Evolutionary conservation across 92 coral and sea anemone genomes (phyloP), one percentile per base, ranked within the genome.

Genomic region (Anthopleura xanthogrammica): DNA sequence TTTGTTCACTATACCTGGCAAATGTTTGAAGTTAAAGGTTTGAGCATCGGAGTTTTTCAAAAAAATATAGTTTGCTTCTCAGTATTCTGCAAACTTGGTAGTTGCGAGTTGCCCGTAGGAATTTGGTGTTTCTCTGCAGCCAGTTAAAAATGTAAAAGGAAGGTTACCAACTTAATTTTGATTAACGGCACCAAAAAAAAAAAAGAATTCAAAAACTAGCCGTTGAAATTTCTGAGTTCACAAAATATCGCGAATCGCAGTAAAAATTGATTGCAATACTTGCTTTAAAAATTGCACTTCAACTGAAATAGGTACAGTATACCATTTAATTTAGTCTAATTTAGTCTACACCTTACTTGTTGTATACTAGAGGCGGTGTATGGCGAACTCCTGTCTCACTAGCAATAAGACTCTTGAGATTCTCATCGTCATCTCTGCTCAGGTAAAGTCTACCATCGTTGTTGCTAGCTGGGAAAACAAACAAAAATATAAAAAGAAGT

Each of bases 371-470:
- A 39, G 79, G 86, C 5, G 78, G 40, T 4, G 87, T 43, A 16
- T 60, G 80, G 36, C 77, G 88, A 50, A 83, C 77, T 8, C 89
- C 89, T 29, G 75, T 83, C 11, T 81, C 84, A 8, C 29, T 58
- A 16, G 89, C 75, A 12, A 93, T 85, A 75, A 46, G 76, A 29
- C 85, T 71, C 87, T 82, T 93, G 24, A 52, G 79, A 2, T 88
- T 77, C 9, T 90, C 88, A 19, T 79, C 77, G 2, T 83, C 91
- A 75, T 79, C 70, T 71, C 81, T 85, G 77, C 97, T 93, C 42
- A 93, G 40, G 41, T 52, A 91, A 60, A 93, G 89, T 78, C 88
- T 88, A 16, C 95, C 90, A 13, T 88, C 88, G 41, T 85, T 94
- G 64, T 91, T 78, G 41, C 91, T 89, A 20, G 92, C 97, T 93